phyloP scores from a whole-genome alignment of 2,797 vertebrate species.

The Epinephelus coioides region DNA sequence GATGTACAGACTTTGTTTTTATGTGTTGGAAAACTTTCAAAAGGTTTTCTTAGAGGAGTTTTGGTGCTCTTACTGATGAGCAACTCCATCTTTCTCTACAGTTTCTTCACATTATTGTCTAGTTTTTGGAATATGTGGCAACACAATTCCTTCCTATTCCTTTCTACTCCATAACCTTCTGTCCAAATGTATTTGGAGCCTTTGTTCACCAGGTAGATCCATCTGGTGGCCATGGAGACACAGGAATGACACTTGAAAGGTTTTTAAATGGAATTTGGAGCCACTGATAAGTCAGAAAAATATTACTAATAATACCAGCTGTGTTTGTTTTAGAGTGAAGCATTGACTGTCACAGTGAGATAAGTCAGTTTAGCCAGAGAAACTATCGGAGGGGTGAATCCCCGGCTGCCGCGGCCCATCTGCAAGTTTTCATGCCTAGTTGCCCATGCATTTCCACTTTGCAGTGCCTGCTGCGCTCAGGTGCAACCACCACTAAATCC shows the following conservation, averaged over 20 bases:
- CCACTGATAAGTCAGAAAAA: not conserved
- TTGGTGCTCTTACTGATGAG: not conserved
- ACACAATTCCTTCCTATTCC: not conserved
- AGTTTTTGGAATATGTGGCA: not conserved
- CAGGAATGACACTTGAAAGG: not conserved
- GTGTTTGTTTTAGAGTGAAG: conserved; percentile 11
- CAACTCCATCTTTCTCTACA: not conserved
- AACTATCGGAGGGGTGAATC: conserved; percentile 18
- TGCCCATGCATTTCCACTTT: conserved; percentile 54
- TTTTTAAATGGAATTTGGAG: not conserved
- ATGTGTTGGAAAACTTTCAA: conserved; percentile 24
- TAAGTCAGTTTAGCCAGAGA: conserved; percentile 30
- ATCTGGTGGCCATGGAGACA: not conserved
- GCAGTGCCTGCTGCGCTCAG: conserved; percentile 50
- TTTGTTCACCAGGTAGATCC: not conserved
- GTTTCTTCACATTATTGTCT: not conserved
- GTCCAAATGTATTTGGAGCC: not conserved
- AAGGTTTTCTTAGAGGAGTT: not conserved
- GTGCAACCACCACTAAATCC: conserved; percentile 51
- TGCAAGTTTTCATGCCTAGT: conserved; percentile 63
- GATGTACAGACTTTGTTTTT: conserved; percentile 20
- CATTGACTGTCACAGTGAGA: not conserved
- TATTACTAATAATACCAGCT: not conserved
- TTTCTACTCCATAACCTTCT: not conserved
- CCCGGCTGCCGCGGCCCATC: conserved; percentile 51